Conservation (phyloP, 2,113 vertebrate genomes). For the Onychostoma macrolepis region DNA sequence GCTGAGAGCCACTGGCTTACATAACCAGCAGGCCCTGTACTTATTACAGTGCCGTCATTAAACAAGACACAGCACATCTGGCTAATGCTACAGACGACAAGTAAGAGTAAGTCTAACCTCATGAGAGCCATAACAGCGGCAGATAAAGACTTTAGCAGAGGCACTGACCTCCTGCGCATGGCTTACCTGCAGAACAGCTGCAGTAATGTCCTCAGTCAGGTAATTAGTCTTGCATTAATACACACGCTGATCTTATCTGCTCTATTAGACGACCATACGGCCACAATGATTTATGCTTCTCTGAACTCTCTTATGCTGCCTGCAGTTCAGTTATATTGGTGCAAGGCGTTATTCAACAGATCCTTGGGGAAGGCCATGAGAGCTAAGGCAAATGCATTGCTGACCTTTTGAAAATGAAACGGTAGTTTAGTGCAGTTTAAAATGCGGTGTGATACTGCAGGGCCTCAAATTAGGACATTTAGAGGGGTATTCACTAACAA, state of each 20-base stretch:
- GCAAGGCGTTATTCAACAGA: not conserved
- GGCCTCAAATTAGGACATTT: not conserved
- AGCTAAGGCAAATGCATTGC: slow-evolving; percentile 16
- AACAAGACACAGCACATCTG: slow-evolving; percentile 48
- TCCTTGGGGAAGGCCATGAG: slow-evolving; percentile 27
- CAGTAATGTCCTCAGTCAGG: slow-evolving; percentile 73
- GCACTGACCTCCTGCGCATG: slow-evolving; percentile 63
- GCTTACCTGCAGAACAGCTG: slow-evolving; percentile 70
- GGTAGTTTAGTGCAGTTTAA: slow-evolving; percentile 1
- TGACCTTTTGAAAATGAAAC: slow-evolving; percentile 19
- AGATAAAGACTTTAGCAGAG: slow-evolving; percentile 63
- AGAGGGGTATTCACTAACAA: not conserved
- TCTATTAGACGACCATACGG: slow-evolving; percentile 59
- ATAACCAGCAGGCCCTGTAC: slow-evolving; percentile 13
- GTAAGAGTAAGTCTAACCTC: slow-evolving; percentile 63
- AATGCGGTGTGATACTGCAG: not conserved
- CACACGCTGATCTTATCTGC: slow-evolving; percentile 70
- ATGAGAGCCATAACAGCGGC: slow-evolving; percentile 67
- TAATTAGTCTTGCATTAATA: slow-evolving; percentile 75
- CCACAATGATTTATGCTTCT: slow-evolving; percentile 57
- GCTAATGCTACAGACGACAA: slow-evolving; percentile 42
- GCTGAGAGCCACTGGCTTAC: not conserved
- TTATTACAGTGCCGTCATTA: slow-evolving; percentile 39
- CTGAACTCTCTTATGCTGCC: slow-evolving; percentile 23
- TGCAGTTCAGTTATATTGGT: slow-evolving; percentile 15